A percentile compares a stretch with the other conserved stretches of the same genome.
These are phyloP conservation scores for Adineta ricciae DNA, from an alignment of 2,888 invertebrate species.

Conservation along the genomic window DNA sequence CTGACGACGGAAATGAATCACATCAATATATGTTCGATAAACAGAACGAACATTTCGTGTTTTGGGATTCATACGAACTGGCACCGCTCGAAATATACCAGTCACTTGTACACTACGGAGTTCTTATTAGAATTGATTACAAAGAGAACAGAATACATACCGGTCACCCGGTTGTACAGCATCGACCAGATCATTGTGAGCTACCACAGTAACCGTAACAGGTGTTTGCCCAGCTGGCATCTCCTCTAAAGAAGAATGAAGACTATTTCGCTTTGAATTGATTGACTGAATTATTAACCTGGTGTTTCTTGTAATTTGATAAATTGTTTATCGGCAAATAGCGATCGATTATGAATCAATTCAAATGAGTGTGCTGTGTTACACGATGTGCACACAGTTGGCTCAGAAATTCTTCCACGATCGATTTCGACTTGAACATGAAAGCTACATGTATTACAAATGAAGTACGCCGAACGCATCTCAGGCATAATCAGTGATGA, in stretches of 20 bases:
- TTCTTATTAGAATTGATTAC: too few species aligned
- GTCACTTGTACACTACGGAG: constrained; percentile 74
- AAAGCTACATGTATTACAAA: constrained; percentile 80
- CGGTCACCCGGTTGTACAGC: constrained; percentile 82
- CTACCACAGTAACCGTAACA: constrained; percentile 78
- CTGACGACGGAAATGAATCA: constrained; percentile 81
- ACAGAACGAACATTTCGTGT: constrained; percentile 75
- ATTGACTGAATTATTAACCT: constrained; percentile 52
- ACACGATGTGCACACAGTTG: constrained; percentile 82
- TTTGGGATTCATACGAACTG: constrained; percentile 71
- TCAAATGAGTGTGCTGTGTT: constrained; percentile 78
- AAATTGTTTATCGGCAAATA: constrained; percentile 92
- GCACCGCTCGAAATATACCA: constrained; percentile 85
- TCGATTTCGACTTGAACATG: constrained; percentile 75
- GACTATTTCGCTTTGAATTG: neutral
- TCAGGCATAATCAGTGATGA: constrained; percentile 88
- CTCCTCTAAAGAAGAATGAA: constrained; percentile 61
- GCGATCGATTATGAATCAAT: constrained; percentile 84
- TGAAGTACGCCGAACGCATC: constrained; percentile 92
- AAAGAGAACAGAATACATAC: too few species aligned
- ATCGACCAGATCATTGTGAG: constrained; percentile 90
- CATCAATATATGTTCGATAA: constrained; percentile 88
- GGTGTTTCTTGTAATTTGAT: constrained; percentile 94
- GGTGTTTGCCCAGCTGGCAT: constrained; percentile 99
- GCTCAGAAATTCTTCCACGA: constrained; percentile 85